Conservation (phyloP, 2,797 vertebrate genomes). For the Sebastes taczanowskii region DNA sequence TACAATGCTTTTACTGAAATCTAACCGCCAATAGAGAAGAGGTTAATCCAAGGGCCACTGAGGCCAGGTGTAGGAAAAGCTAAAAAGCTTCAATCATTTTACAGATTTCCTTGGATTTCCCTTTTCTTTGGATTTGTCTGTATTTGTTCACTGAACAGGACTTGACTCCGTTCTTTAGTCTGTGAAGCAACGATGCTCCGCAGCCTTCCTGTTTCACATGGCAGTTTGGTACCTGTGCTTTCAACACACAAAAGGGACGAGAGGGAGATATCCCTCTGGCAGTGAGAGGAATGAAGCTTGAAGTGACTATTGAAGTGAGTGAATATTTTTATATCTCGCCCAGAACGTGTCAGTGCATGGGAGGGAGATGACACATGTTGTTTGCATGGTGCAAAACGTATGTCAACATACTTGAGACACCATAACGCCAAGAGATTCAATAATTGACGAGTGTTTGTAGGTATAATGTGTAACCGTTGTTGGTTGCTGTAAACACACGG, state of each 20-base stretch:
- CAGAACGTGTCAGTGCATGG: constrained; percentile 6
- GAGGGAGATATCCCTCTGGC: background rate
- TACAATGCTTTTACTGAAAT: background rate
- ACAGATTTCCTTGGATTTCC: background rate
- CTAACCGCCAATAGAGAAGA: background rate
- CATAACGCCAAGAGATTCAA: background rate
- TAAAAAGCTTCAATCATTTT: background rate
- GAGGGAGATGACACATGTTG: background rate
- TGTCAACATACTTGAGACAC: background rate
- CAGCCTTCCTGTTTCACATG: background rate
- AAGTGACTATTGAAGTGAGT: no score
- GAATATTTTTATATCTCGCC: background rate
- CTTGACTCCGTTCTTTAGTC: background rate
- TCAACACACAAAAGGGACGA: background rate
- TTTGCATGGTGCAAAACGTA: background rate
- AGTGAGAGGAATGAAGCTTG: background rate
- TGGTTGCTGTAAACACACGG: background rate
- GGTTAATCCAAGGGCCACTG: background rate
- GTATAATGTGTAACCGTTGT: background rate
- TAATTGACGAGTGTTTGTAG: background rate
- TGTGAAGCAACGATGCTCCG: background rate
- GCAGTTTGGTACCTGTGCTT: background rate
- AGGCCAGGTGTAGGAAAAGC: background rate
- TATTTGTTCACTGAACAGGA: background rate
- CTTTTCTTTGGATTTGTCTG: background rate